phyloP scores from a whole-genome alignment of 2,888 invertebrate species.

The Noctua janthe region DNA sequence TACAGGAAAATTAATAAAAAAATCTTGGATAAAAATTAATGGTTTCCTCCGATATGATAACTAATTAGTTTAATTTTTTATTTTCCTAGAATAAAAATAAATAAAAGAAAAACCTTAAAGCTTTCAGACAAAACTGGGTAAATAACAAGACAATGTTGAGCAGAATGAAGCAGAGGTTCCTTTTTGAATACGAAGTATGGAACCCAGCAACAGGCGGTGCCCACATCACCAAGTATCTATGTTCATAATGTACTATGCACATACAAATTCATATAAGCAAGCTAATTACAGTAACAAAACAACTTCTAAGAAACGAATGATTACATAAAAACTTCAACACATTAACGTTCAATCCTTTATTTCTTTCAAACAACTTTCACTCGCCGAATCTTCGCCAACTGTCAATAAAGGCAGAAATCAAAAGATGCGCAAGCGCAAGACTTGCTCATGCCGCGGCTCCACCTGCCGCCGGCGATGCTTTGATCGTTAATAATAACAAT shows the following conservation, averaged over 20 bases:
- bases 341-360: conserved; percentile 19
- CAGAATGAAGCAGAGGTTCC: neutral
- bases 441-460: conserved; percentile 52
- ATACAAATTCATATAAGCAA: neutral
- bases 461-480: conserved; percentile 72
- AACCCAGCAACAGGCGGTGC: neutral
- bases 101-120: neutral
- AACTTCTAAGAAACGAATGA: neutral
- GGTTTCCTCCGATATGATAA: neutral
- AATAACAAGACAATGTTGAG: neutral
- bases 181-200: neutral
- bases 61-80: neutral
- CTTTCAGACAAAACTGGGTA: neutral
- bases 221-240: neutral
- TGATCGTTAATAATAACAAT: conserved; percentile 80
- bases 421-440: conserved; percentile 55
- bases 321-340: neutral
- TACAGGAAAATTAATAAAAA: conserved; percentile 26
- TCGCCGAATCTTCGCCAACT: conserved; percentile 10
- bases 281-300: conserved; percentile 6
- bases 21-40: neutral
- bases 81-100: neutral
- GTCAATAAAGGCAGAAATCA: conserved; percentile 41
- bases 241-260: neutral
- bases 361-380: conserved; percentile 43